Conservation (phyloP, 2,888 invertebrate genomes). For the Orthosia cruda region DNA sequence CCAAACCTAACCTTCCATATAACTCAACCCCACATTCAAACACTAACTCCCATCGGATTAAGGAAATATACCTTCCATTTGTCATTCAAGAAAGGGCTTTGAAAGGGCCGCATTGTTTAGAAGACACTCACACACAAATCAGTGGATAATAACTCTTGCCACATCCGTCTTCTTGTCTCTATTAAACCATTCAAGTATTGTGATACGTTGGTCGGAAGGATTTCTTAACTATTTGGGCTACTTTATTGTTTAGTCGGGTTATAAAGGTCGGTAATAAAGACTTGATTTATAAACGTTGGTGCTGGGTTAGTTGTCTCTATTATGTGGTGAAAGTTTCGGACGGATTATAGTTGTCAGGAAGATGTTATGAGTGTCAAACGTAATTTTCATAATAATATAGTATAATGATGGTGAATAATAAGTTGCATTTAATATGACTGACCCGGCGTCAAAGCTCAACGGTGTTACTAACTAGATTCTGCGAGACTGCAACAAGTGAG, state of each 20-base stretch:
- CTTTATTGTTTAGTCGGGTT: constrained; percentile 51
- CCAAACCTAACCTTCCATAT: constrained; percentile 39
- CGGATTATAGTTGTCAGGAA: not conserved
- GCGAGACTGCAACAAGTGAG: no score
- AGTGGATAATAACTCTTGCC: constrained; percentile 62
- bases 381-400: not conserved
- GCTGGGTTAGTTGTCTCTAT: constrained; percentile 27
- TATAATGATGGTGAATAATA: no score
- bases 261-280: constrained; percentile 44
- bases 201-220: constrained; percentile 61
- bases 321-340: constrained; percentile 29
- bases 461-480: no score
- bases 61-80: constrained; percentile 87
- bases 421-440: no score
- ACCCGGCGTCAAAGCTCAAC: no score
- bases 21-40: constrained; percentile 59
- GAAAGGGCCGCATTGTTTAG: constrained; percentile 84
- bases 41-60: constrained; percentile 80
- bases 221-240: constrained; percentile 55
- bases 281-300: constrained; percentile 47
- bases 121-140: constrained; percentile 80
- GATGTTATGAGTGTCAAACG: not conserved
- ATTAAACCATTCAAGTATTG: constrained; percentile 68
- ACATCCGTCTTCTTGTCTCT: constrained; percentile 62
- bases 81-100: constrained; percentile 87